These are phyloP conservation scores for Odocoileus hemionus DNA, from an alignment of 2,113 vertebrate genomes.

Conservation along the genomic window DNA sequence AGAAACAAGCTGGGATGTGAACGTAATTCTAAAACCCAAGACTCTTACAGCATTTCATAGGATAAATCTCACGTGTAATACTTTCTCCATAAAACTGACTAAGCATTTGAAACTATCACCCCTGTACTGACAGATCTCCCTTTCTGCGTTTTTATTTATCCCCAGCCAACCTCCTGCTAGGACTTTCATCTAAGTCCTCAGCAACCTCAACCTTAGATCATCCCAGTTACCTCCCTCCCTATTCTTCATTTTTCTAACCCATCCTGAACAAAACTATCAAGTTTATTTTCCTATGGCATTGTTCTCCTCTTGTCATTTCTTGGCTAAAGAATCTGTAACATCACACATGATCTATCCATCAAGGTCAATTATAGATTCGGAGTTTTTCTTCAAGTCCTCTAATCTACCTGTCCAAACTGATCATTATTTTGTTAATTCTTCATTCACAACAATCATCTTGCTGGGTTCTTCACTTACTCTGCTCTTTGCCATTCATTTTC, in stretches of 20 bases:
- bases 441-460: neutral
- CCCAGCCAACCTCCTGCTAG: accelerated
- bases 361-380: neutral
- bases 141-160: neutral
- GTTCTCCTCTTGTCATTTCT: neutral
- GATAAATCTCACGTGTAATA: neutral
- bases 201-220: neutral
- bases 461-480: neutral
- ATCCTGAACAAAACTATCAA: neutral
- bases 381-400: neutral
- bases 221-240: neutral
- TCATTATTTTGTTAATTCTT: neutral
- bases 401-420: neutral
- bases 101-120: neutral
- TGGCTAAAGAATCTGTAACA: neutral
- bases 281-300: neutral
- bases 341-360: neutral
- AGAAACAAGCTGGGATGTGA: neutral
- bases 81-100: neutral
- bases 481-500: neutral
- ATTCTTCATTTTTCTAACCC: neutral
- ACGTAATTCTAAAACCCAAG: neutral
- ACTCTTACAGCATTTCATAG: neutral
- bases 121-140: neutral
- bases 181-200: neutral